phyloP scores from a whole-genome alignment of 1,140 invertebrate species.

The Pantala flavescens region DNA sequence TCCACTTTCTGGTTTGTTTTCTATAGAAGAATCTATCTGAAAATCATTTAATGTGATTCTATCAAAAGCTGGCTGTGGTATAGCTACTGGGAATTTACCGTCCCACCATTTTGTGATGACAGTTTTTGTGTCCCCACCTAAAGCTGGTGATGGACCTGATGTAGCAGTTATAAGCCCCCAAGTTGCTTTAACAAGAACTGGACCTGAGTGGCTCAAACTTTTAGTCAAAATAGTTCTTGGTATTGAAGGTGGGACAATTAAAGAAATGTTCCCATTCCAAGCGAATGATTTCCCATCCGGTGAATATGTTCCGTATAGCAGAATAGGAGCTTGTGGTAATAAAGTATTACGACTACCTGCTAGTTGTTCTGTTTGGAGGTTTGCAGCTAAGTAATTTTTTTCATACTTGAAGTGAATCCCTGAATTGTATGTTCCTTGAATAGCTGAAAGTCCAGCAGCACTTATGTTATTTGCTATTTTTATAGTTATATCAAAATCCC shows the following conservation, averaged over 20 bases:
- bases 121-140: background rate
- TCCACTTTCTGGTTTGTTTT: background rate
- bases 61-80: background rate
- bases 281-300: background rate
- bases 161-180: background rate
- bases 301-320: background rate
- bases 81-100: conserved; percentile 7
- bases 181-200: background rate
- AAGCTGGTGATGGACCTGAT: background rate
- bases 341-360: background rate
- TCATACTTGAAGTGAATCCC: background rate
- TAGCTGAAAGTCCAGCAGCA: background rate
- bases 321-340: background rate
- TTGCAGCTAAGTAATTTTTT: background rate
- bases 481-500: background rate
- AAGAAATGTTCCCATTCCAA: conserved; percentile 4
- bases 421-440: background rate
- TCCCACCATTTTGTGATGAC: conserved; percentile 7
- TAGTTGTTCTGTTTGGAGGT: background rate
- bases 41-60: background rate
- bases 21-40: background rate
- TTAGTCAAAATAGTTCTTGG: background rate
- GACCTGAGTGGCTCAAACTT: background rate
- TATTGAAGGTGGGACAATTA: background rate
- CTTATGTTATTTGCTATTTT: background rate